Evolutionary conservation across 2,888 invertebrate genomes (phyloP), one percentile per base, ranked within the genome.

Genomic region (Acanthosepion lycidas): DNA sequence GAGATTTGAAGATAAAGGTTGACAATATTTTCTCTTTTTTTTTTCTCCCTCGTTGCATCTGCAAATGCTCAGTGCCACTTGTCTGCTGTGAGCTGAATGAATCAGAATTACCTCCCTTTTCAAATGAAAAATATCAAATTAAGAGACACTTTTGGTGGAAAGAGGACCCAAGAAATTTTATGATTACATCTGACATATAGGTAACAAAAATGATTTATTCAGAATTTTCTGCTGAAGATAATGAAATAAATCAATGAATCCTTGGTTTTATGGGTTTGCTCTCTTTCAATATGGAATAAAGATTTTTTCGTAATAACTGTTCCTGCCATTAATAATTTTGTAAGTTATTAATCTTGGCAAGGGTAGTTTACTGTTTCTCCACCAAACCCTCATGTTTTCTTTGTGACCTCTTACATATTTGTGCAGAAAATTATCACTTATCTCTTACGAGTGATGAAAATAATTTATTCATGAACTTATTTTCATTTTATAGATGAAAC

Each of bases 211-310:
- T 78, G 78, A 78, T 78, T 78, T 78, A 78, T 33, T n/a, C n/a
- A n/a, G 33, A n/a, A 15, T 78, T n/a, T 78, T 78, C 33, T 33
- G 12, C 6, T 2, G 15, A 0, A 78, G n/a, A n/a, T 78, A 78
- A n/a, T n/a, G n/a, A 78, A 78, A 78, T 78, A n/a, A 78, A n/a
- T 78, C 78, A 18, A 78, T 78, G n/a, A 78, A 78, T 78, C n/a
- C 33, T 78, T 26, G 59, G 59, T 23, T 59, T 59, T 59, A 23
- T 59, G 59, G 20, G 20, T 59, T 59, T n/a, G 15, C 18, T 78
- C 78, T 78, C n/a, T 78, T 33, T 78, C 15, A 33, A 78, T n/a
- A n/a, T 33, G 18, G 12, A 15, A 78, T 12, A 33, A n/a, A 33
- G 78, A 78, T 78, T n/a, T 78, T 78, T 15, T n/a, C n/a, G n/a